phyloP scores from a whole-genome alignment of 2,888 invertebrate species.

The Cryptus viduatorius region DNA sequence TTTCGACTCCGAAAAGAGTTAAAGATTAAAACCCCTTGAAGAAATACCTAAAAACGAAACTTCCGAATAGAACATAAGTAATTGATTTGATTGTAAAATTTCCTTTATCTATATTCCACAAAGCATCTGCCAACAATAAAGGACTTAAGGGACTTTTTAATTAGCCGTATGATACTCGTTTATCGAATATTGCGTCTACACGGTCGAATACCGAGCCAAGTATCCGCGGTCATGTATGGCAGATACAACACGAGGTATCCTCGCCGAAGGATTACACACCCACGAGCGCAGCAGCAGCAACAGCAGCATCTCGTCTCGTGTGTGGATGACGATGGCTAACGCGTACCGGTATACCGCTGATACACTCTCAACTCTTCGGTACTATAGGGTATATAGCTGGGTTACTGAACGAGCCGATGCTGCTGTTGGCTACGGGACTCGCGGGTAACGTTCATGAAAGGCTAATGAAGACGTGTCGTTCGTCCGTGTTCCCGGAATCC shows the following conservation, averaged over 20 bases:
- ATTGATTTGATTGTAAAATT: too few species aligned
- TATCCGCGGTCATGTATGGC: constrained; percentile 36
- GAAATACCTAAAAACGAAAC: too few species aligned
- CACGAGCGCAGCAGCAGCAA: constrained; percentile 42
- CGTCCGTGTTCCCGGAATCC: constrained; percentile 81
- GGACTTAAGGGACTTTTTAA: neutral
- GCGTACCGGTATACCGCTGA: constrained; percentile 27
- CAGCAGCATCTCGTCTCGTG: neutral
- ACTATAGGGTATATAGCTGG: neutral
- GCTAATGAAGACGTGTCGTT: constrained; percentile 83
- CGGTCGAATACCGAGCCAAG: neutral
- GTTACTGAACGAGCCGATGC: constrained; percentile 31
- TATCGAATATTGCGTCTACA: neutral
- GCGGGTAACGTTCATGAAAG: constrained; percentile 81
- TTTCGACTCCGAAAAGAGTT: too few species aligned
- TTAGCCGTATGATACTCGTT: constrained; percentile 1
- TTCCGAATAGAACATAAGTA: too few species aligned
- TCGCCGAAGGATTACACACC: constrained; percentile 56
- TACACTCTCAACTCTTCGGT: constrained; percentile 15
- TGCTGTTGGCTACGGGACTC: constrained; percentile 51
- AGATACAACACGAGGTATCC: constrained; percentile 30
- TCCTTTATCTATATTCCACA: neutral
- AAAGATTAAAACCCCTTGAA: too few species aligned
- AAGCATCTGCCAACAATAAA: neutral
- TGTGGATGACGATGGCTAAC: neutral